Conservation (phyloP, 2,888 invertebrate genomes). For the Beris morrisii region DNA sequence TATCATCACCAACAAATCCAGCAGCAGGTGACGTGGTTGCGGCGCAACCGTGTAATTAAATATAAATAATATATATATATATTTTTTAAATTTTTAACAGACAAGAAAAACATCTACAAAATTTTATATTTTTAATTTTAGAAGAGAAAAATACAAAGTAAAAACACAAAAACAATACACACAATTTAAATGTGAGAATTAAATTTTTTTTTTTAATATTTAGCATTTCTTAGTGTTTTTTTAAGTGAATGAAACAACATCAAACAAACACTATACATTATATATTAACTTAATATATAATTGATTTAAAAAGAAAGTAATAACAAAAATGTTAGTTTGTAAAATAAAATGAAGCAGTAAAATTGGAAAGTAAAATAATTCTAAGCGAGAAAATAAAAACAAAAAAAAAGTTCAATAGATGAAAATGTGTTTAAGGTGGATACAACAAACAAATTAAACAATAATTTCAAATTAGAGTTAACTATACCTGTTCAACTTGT, state of each 20-base stretch:
- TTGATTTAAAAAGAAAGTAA: neutral
- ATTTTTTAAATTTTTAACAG: conserved; percentile 31
- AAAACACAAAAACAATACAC: conserved; percentile 10
- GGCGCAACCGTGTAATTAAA: conserved; percentile 40
- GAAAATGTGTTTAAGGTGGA: neutral
- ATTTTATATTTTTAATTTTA: conserved; percentile 31
- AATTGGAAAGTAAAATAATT: conserved; percentile 18
- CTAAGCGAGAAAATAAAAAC: conserved; percentile 13
- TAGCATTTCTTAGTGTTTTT: conserved; percentile 12
- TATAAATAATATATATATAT: conserved; percentile 22
- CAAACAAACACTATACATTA: neutral
- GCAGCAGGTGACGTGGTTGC: conserved; percentile 35
- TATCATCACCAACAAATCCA: conserved; percentile 47
- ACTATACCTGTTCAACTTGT: conserved; percentile 26
- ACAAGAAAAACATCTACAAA: conserved; percentile 22
- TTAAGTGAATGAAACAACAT: neutral
- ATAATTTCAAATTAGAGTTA: conserved; percentile 28
- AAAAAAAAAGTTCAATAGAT: conserved; percentile 11
- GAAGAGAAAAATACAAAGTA: conserved; percentile 5
- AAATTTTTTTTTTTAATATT: conserved; percentile 13
- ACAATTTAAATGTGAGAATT: conserved; percentile 11
- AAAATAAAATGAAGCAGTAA: conserved; percentile 19
- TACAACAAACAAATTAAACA: conserved; percentile 15
- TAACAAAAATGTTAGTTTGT: conserved; percentile 12
- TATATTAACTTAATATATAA: conserved; percentile 2